Percentiles rank a stretch among this genome's conserved stretches.
Conservation (phyloP, 2,113 vertebrate genomes). For the Thryonomys swinderianus region DNA sequence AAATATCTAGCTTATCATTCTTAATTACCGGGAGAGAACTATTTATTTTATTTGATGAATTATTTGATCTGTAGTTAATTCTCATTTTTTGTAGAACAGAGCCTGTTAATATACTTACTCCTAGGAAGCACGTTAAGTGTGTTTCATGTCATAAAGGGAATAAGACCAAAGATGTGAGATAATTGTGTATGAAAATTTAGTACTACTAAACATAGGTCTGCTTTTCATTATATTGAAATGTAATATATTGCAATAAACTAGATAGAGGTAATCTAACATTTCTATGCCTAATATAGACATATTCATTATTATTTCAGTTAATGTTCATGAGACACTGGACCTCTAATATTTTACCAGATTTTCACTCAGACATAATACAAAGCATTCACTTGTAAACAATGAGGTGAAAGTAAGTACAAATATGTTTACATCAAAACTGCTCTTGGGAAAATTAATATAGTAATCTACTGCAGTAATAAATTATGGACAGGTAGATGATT, state of each 20-base stretch:
- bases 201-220: not conserved
- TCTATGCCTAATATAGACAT: not conserved
- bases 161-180: not conserved
- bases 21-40: slow-evolving; percentile 56
- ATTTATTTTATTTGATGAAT: slow-evolving; percentile 24
- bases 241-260: not conserved
- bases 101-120: not conserved
- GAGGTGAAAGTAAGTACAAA: slow-evolving; percentile 9
- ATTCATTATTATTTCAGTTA: slow-evolving; percentile 40
- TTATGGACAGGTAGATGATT: not conserved
- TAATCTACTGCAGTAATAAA: not conserved
- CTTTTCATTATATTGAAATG: not conserved
- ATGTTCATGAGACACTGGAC: not conserved
- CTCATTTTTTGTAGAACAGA: not conserved
- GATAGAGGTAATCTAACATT: not conserved
- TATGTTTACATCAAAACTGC: slow-evolving; percentile 36
- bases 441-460: slow-evolving; percentile 59
- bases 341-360: slow-evolving; percentile 42
- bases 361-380: not conserved
- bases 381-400: slow-evolving; percentile 43
- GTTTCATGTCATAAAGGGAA: not conserved
- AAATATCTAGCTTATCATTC: slow-evolving; percentile 49
- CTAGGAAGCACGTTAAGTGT: not conserved
- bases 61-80: slow-evolving; percentile 29
- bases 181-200: not conserved